Base-by-base conservation (phyloP, 1,140 invertebrate genomes). In the Diorhabda elongata region DNA sequence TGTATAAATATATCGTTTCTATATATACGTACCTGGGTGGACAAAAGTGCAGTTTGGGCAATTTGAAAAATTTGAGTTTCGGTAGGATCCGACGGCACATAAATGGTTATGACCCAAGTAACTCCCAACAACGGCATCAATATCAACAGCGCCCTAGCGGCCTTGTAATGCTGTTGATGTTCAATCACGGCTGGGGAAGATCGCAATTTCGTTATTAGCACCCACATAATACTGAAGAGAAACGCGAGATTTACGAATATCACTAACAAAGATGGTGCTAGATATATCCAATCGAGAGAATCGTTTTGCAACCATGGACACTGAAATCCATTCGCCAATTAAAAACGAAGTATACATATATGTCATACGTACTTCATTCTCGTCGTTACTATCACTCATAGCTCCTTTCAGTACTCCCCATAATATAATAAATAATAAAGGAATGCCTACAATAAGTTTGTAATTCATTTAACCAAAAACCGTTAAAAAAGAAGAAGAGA, bases 201-300 rank as follows among this genome's bases (percentile, higher is more conserved):
- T 61, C 93, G 86, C 7, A 96, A 84, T 79, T 97, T 97, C 7
- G 94, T 97, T 73, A 97, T 95, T 58, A 97, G 83, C 74, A 93
- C 94, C 92, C 93, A 95, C 91, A 98, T 96, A 73, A 98, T 96
- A 81, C 90, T 90, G 73, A 90, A 85, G 45, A 97, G 88, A 81
- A 97, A 97, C 63, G 95, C 84, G 2, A 95, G 85, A 80, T 98
- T 98, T 45, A 93, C 82, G 63, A 90, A 85, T 3, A 94, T 83
- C 8, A 93, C 90, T 43, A 86, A 78, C 44, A 93, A 84, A 1
- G 89, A 88, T 0, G 92, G 91, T 1, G 85, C 86, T 80, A 92
- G 89, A 78, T 91, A 92, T 69, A 94, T 89, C 91, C 91, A 94
- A 78, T 94, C 92, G 61, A 88, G 87, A 42, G 85, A 83, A 78